Conservation (phyloP, 30 jellyfish, hydroid and myxozoan genomes). For the Morbakka virulenta region DNA sequence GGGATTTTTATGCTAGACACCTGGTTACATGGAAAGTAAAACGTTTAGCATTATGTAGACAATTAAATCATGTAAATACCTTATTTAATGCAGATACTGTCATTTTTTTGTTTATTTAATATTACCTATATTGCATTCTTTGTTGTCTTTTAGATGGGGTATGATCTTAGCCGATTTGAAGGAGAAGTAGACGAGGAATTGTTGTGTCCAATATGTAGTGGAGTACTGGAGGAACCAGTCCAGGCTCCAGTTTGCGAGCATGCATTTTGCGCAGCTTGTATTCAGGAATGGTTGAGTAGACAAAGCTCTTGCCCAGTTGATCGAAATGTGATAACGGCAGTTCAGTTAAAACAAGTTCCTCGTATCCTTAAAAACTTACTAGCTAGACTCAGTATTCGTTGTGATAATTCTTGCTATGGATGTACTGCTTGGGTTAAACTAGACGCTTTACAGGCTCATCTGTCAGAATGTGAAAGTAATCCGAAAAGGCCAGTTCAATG, state of each 20-base stretch:
- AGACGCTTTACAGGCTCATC: conserved; percentile 78
- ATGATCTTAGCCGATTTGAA: conserved; percentile 83
- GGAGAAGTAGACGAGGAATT: conserved; percentile 98
- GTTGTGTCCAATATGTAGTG: conserved; percentile 94
- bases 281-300: conserved; percentile 87
- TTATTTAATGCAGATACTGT: too few species aligned
- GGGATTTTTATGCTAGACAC: too few species aligned
- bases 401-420: conserved; percentile 86
- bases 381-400: conserved; percentile 79
- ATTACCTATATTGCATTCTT: neutral
- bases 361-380: conserved; percentile 89
- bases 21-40: too few species aligned
- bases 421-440: conserved; percentile 83
- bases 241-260: conserved; percentile 98
- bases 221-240: conserved; percentile 95
- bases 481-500: conserved; percentile 98
- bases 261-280: conserved; percentile 95
- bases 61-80: too few species aligned
- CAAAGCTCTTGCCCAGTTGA: conserved; percentile 99
- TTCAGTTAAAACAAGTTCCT: conserved; percentile 90
- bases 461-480: conserved; percentile 84
- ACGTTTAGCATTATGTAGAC: too few species aligned
- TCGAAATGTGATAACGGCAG: conserved; percentile 70
- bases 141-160: conserved; percentile 60
- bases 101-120: too few species aligned